Evolutionary conservation across 2,888 invertebrate species (phyloP).

Genomic region (Biston betularia): DNA sequence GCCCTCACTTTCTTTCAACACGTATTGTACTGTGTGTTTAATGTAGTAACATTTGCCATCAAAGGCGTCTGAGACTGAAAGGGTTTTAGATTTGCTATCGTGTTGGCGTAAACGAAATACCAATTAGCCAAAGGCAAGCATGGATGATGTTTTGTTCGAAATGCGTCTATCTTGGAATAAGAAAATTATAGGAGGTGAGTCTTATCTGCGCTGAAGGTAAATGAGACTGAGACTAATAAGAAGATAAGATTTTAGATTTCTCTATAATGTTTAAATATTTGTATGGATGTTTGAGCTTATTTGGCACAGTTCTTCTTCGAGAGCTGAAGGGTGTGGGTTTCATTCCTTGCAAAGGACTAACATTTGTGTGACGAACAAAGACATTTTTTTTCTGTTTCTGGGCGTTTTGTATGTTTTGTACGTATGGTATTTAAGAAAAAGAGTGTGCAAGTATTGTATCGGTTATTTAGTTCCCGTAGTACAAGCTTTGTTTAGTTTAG

Average conservation of each 20-base stretch:
- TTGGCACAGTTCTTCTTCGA: too few relatives aligned
- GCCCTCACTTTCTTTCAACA: slow-evolving; percentile 79
- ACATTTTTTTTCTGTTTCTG: too few relatives aligned
- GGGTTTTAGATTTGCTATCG: slow-evolving; percentile 77
- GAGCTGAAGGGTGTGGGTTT: too few relatives aligned
- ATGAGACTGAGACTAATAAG: slow-evolving; percentile 9
- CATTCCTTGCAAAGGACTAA: too few relatives aligned
- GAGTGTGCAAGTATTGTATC: too few relatives aligned
- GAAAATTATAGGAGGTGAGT: slow-evolving; percentile 40
- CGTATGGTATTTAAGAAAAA: too few relatives aligned
- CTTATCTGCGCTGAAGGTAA: slow-evolving; percentile 13
- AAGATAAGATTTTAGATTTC: neutral
- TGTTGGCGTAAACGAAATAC: slow-evolving; percentile 78
- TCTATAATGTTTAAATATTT: neutral
- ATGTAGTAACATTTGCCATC: slow-evolving; percentile 72
- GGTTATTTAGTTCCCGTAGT: too few relatives aligned
- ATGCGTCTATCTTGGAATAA: slow-evolving; percentile 60
- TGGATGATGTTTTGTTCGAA: slow-evolving; percentile 59
- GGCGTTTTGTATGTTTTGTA: too few relatives aligned
- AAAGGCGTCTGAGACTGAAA: slow-evolving; percentile 71
- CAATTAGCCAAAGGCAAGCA: slow-evolving; percentile 77
- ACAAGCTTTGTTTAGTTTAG: too few relatives aligned
- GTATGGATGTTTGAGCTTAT: too few relatives aligned
- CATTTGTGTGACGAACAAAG: too few relatives aligned
- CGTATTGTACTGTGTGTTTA: slow-evolving; percentile 81